These are phyloP conservation scores for Unio delphinus DNA, from an alignment of 2,888 invertebrate species.

Conservation along the genomic window DNA sequence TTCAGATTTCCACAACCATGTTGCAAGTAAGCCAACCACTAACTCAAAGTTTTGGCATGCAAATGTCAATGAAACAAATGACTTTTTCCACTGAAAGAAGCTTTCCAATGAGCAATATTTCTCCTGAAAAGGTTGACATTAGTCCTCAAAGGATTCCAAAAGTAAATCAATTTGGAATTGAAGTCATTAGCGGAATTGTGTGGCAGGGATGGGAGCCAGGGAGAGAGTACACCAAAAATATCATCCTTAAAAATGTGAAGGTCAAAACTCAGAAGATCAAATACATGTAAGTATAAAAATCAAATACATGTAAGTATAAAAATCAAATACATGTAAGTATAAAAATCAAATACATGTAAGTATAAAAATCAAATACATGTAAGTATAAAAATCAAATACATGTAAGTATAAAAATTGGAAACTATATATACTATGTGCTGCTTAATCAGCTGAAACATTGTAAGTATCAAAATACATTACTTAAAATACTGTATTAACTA, in stretches of 20 bases:
- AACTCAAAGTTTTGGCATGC: conserved; percentile 17
- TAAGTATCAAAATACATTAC: background rate
- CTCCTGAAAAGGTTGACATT: background rate
- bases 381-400: conserved; percentile 69
- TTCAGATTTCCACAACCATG: conserved; percentile 33
- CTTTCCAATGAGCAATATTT: background rate
- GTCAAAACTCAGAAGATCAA: conserved; percentile 68
- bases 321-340: conserved; percentile 70
- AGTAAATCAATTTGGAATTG: conserved; percentile 59
- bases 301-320: conserved; percentile 70
- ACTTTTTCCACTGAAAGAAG: conserved; percentile 3
- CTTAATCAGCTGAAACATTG: background rate
- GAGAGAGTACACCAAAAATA: conserved; percentile 68
- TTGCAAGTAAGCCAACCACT: conserved; percentile 44
- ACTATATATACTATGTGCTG: background rate
- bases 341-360: conserved; percentile 70
- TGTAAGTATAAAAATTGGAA: conserved; percentile 48
- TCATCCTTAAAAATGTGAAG: conserved; percentile 68
- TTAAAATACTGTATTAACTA: too few species aligned
- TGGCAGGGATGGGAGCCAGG: conserved; percentile 71
- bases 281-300: conserved; percentile 61
- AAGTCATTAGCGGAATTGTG: conserved; percentile 58
- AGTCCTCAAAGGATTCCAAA: conserved; percentile 7
- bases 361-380: conserved; percentile 70
- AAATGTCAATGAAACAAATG: conserved; percentile 7